Percentiles rank a stretch among this genome's conserved stretches.
Conservation (phyloP, 1,140 invertebrate species). For the Globodera rostochiensis region DNA sequence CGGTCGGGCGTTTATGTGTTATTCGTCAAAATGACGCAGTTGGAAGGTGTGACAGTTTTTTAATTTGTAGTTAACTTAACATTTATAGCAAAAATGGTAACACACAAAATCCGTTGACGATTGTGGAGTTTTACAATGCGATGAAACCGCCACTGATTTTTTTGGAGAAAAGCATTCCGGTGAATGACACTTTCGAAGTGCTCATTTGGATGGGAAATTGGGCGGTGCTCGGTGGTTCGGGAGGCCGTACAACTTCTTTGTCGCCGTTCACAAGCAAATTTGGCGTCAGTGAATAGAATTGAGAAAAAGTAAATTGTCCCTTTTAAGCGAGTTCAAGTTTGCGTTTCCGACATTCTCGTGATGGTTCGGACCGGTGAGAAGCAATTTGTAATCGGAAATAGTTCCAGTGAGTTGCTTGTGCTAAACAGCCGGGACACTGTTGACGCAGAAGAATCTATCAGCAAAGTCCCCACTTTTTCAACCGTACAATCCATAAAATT, state of each 20-base stretch:
- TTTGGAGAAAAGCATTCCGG: conserved; percentile 45
- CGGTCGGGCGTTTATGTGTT: neutral
- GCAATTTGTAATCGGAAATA: conserved; percentile 30
- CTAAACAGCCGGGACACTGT: conserved; percentile 21
- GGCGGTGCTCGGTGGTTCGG: conserved; percentile 32
- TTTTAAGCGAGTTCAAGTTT: conserved; percentile 40
- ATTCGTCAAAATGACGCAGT: neutral
- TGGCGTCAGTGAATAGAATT: conserved; percentile 6
- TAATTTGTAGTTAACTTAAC: no score
- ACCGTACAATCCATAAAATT: conserved; percentile 20
- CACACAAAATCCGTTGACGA: neutral
- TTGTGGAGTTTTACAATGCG: conserved; percentile 54
- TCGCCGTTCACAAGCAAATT: conserved; percentile 31
- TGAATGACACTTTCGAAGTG: conserved; percentile 35
- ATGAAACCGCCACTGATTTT: conserved; percentile 39
- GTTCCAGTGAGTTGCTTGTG: conserved; percentile 36
- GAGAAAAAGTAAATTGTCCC: conserved; percentile 6
- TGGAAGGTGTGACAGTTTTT: no score
- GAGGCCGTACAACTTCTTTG: conserved; percentile 24
- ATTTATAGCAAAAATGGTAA: no score
- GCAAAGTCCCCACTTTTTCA: conserved; percentile 17
- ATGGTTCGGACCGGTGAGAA: conserved; percentile 11
- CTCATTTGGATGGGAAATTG: conserved; percentile 45
- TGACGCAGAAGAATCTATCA: conserved; percentile 6
- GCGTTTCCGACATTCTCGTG: conserved; percentile 28